Evolutionary conservation across 2,888 invertebrate genomes (phyloP), one percentile per base, ranked within the genome.

Genomic region (Thecophora atra): DNA sequence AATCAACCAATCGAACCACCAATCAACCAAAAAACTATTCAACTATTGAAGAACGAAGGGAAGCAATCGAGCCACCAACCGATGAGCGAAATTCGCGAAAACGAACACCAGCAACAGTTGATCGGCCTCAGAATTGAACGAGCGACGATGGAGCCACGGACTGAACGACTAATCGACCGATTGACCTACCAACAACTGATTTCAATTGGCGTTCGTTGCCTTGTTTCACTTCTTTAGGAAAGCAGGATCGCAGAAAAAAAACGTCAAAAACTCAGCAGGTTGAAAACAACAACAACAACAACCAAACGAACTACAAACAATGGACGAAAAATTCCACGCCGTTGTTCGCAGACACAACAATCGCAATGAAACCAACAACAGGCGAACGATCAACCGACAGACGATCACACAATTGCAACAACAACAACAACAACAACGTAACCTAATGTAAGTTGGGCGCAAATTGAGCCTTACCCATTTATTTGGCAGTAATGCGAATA

Each of bases 401-500:
- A n/a, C 21, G 26, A 54, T 28, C 24, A 37, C 52, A 63, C 21
- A 56, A 73, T 30, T 30, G 70, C 60, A 65, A 70, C 73, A 73
- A 64, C 66, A 72, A 28, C 70, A 72, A 42, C 44, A 70, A 73
- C 70, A 74, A 30, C 56, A 72, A 70, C 44, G 71, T 56, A 77
- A 76, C 75, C 77, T 72, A 74, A 74, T 75, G 74, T 71, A 70
- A 54, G 69, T 58, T 52, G 51, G 70, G 72, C 72, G 69, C 72
- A 72, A 72, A 72, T 72, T 72, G 79, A 74, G 83, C 83, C 83
- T 82, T 81, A 80, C 83, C 83, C 83, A 82, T 83, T 80, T 83
- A 82, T 82, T 82, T 83, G 82, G 81, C 82, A 81, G 78, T 79
- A 78, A 78, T 78, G 78, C 78, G 80, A 79, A 81, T 80, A 79